Evolutionary conservation across 2,888 invertebrate species (phyloP), one percentile per base, ranked within the genome.

Genomic region (Thymelicus lineola): DNA sequence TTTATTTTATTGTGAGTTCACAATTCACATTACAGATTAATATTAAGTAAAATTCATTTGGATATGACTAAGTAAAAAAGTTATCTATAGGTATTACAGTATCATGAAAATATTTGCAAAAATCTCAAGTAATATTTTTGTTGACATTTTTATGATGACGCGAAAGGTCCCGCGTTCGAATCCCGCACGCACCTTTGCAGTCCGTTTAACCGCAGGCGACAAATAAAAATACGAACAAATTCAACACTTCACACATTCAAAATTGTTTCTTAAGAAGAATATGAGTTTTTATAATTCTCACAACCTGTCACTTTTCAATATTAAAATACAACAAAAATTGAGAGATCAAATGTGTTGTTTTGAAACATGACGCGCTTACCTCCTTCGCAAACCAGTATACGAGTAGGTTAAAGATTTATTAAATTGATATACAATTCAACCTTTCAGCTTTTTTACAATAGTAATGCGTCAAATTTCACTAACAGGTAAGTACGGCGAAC

Each of bases 291-390:
- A 45, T 35, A 45, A 68, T 73, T 72, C 75, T 74, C 75, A 71
- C 73, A 73, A 74, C 75, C 73, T 75, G 75, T 72, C 76, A 76
- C 72, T 72, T 38, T 76, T 72, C 74, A 75, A 76, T 77, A 81
- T 83, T 85, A 86, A 28, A 86, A 79, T 80, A 75, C 71, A 86
- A 85, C 82, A 88, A 89, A 86, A 82, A 86, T 85, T 82, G 82
- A 82, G 82, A 85, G 87, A 87, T 91, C 89, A 79, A 80, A 85
- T 89, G 87, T 83, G 80, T 82, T 91, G 89, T 92, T 92, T 87
- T 90, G 91, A 86, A 91, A 92, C 82, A 80, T 77, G 86, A 92
- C 77, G 77, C 89, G 74, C 80, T 83, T 80, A 86, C 86, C 86
- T 85, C 86, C 77, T 86, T 85, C 62, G 15, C 50, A 71, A 55